phyloP scores from a whole-genome alignment of 2,113 vertebrate species.

The Jacana jacana region DNA sequence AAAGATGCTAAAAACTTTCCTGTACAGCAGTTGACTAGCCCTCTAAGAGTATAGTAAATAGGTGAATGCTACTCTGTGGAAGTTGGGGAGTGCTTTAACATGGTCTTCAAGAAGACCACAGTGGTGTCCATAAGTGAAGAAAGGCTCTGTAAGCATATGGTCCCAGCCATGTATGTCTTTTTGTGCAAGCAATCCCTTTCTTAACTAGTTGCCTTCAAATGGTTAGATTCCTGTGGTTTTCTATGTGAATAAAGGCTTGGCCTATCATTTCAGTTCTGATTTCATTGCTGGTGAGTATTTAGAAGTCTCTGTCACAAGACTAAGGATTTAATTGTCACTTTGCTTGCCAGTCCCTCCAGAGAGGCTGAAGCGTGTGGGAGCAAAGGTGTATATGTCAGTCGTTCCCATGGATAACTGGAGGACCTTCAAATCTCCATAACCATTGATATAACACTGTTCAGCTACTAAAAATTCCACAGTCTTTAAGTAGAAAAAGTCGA shows the following conservation, averaged over 20 bases:
- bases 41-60: not conserved
- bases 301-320: not conserved
- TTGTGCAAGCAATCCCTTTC: not conserved
- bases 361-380: not conserved
- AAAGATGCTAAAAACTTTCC: not conserved
- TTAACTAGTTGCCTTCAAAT: not conserved
- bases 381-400: not conserved
- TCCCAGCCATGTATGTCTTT: not conserved
- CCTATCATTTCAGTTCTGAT: not conserved
- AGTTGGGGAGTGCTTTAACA: not conserved
- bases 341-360: not conserved
- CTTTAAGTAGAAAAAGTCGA: not conserved
- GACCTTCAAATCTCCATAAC: not conserved
- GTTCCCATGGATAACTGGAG: not conserved
- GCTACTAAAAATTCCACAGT: not conserved
- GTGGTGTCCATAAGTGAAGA: not conserved
- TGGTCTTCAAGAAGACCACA: not conserved
- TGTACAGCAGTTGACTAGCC: not conserved
- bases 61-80: not conserved
- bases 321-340: not conserved
- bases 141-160: not conserved
- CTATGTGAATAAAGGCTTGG: not conserved
- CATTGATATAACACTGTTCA: not conserved
- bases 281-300: not conserved
- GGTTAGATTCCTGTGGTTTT: not conserved